Percentiles rank a stretch among this genome's conserved stretches.
These are phyloP conservation scores for Drosophila sechellia DNA, from an alignment of 1,140 invertebrate genomes.

Conservation along the genomic window DNA sequence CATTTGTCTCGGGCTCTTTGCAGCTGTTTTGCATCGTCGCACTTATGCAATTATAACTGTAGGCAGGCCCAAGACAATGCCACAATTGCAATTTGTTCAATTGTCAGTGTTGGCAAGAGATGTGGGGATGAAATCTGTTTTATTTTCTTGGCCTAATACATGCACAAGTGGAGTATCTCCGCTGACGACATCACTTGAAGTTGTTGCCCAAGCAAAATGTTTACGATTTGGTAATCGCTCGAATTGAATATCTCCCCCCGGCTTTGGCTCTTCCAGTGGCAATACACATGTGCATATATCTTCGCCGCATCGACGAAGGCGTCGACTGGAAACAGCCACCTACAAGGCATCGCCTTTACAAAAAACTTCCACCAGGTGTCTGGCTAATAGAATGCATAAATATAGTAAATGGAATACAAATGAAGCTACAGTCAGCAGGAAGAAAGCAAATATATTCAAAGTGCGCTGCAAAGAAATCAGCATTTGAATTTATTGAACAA, in stretches of 20 bases:
- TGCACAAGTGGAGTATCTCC: conserved; percentile 46
- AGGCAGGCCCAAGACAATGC: conserved; percentile 49
- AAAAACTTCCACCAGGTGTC: conserved; percentile 37
- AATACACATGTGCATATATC: neutral
- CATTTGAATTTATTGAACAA: neutral
- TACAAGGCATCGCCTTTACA: conserved; percentile 33
- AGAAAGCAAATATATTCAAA: neutral
- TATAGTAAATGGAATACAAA: conserved; percentile 29
- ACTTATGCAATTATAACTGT: conserved; percentile 55
- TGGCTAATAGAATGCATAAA: conserved; percentile 45
- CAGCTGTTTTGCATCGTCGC: conserved; percentile 44
- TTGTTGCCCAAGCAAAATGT: conserved; percentile 46
- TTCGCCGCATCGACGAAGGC: conserved; percentile 23
- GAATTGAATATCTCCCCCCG: conserved; percentile 33
- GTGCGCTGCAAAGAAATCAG: neutral
- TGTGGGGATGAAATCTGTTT: conserved; percentile 28
- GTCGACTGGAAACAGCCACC: conserved; percentile 45
- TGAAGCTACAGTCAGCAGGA: conserved; percentile 4
- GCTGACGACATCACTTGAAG: conserved; percentile 36
- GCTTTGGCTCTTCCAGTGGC: neutral
- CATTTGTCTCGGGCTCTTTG: conserved; percentile 4
- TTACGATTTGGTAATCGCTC: conserved; percentile 49
- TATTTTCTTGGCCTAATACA: conserved; percentile 39
- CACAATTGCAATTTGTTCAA: conserved; percentile 54
- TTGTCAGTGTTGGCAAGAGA: conserved; percentile 37